Evolutionary conservation across 2,113 vertebrate species (phyloP).

Genomic region (Ctenodactylus gundi): DNA sequence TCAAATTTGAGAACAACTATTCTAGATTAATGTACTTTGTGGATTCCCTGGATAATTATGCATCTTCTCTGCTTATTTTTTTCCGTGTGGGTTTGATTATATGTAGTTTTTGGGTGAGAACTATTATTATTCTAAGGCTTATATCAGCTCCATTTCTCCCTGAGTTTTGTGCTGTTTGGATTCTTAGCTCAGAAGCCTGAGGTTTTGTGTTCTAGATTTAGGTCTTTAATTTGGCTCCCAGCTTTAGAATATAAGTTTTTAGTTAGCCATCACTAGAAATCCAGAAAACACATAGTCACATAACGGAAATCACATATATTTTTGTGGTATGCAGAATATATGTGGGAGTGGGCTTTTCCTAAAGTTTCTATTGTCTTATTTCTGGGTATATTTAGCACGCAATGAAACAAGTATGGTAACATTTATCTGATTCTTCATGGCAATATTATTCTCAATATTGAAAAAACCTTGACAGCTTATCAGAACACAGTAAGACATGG

Average conservation of each 20-base stretch:
- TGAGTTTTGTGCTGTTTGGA: neutral
- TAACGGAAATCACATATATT: conserved; percentile 19
- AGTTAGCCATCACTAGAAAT: neutral
- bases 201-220: neutral
- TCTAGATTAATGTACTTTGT: neutral
- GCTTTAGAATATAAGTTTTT: conserved; percentile 19
- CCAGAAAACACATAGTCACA: neutral
- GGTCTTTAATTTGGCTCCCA: neutral
- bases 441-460: neutral
- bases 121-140: neutral
- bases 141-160: neutral
- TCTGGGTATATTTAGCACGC: neutral
- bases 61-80: neutral
- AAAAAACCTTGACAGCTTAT: neutral
- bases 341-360: neutral
- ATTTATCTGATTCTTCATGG: neutral
- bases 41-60: conserved; percentile 9
- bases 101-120: neutral
- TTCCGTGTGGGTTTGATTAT: neutral
- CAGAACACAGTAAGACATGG: neutral
- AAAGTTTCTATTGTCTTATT: neutral
- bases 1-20: neutral
- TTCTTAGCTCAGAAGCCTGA: neutral
- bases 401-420: neutral
- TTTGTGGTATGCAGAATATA: neutral